These are phyloP conservation scores for Coregonus clupeaformis DNA, from an alignment of 2,113 vertebrate species.

Conservation along the genomic window DNA sequence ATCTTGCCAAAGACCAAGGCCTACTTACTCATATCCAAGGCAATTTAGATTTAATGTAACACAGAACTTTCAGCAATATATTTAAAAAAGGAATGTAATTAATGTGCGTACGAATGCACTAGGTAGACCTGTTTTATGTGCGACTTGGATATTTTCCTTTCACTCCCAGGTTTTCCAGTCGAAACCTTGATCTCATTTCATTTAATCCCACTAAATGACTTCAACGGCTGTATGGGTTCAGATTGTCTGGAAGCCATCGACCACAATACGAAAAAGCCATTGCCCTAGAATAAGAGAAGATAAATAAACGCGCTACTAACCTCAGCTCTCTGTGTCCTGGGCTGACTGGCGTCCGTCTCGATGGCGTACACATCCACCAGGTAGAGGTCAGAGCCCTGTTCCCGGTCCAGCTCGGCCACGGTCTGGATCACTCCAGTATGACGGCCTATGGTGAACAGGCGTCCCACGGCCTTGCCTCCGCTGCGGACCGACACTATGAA, in stretches of 20 bases:
- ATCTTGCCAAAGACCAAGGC: conserved; percentile 55
- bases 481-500: conserved; percentile 91
- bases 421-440: conserved; percentile 89
- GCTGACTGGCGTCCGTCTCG: conserved; percentile 83
- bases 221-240: conserved; percentile 48
- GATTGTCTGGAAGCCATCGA: conserved; percentile 38
- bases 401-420: conserved; percentile 90
- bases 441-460: conserved; percentile 93
- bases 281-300: conserved; percentile 16
- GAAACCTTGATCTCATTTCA: conserved; percentile 55
- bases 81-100: conserved; percentile 34
- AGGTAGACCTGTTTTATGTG: conserved; percentile 53
- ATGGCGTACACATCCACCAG: conserved; percentile 95
- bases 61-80: background rate
- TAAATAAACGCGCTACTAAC: conserved; percentile 68
- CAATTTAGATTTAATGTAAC: conserved; percentile 51
- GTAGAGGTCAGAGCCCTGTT: conserved; percentile 89
- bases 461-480: conserved; percentile 82
- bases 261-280: conserved; percentile 25
- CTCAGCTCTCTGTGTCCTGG: conserved; percentile 91
- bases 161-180: conserved; percentile 34
- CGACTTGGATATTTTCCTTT: conserved; percentile 22
- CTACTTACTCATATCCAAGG: conserved; percentile 39
- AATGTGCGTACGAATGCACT: conserved; percentile 38
- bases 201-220: conserved; percentile 58